These are phyloP conservation scores for Canis aureus DNA, from an alignment of 2,113 vertebrate species.

Conservation along the genomic window DNA sequence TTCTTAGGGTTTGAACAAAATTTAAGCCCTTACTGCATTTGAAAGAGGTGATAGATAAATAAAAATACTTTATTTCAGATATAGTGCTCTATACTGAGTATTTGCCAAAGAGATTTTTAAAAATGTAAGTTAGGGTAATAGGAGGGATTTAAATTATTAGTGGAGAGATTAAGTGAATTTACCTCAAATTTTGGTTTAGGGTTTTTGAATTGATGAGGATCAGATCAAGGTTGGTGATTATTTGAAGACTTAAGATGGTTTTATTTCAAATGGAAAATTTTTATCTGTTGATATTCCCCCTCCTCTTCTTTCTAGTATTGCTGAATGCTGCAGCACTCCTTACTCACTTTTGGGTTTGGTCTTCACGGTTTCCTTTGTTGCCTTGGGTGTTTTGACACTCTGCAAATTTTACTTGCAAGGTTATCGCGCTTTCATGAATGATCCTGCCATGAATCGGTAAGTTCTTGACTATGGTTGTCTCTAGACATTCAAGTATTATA, in stretches of 20 bases:
- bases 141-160: slow-evolving; percentile 34
- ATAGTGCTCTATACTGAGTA: background rate
- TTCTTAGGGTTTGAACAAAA: slow-evolving; percentile 36
- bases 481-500: background rate
- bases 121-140: background rate
- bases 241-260: slow-evolving; percentile 45
- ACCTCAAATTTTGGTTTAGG: background rate
- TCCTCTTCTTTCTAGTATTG: slow-evolving; percentile 89
- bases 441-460: slow-evolving; percentile 98
- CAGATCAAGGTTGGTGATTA: background rate
- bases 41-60: slow-evolving; percentile 3
- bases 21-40: slow-evolving; percentile 35
- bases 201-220: slow-evolving; percentile 33
- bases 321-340: slow-evolving; percentile 98
- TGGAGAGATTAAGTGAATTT: background rate
- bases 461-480: background rate
- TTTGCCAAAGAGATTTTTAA: background rate
- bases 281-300: background rate
- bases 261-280: background rate
- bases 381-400: slow-evolving; percentile 97
- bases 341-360: slow-evolving; percentile 98
- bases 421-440: slow-evolving; percentile 98
- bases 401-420: slow-evolving; percentile 99
- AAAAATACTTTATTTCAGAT: slow-evolving; percentile 8
- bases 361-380: slow-evolving; percentile 98